Conservation (phyloP, 2,888 invertebrate genomes). For the Ornithoptera priamus region DNA sequence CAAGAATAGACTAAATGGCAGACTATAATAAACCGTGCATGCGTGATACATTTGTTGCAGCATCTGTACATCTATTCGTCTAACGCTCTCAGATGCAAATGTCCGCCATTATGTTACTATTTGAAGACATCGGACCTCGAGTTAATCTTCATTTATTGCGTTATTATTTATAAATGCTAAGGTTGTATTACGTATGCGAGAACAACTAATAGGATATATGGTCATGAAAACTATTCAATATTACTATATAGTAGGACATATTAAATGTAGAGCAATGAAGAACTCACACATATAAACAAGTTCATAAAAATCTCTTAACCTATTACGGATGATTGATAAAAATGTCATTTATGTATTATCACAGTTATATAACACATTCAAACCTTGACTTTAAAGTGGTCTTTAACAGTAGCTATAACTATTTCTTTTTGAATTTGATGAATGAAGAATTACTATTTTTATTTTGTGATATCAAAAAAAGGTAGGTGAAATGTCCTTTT, state of each 20-base stretch:
- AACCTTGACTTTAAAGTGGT: constrained; percentile 21
- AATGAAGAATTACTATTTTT: too few species aligned
- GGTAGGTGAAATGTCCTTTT: not conserved
- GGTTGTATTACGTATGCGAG: constrained; percentile 1
- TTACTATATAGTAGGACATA: not conserved
- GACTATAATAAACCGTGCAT: constrained; percentile 46
- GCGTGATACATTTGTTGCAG: constrained; percentile 35
- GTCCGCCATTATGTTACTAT: constrained; percentile 13
- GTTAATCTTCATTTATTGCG: constrained; percentile 12
- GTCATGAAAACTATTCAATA: not conserved
- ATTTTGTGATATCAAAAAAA: not conserved
- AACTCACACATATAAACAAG: not conserved
- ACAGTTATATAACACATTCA: not conserved
- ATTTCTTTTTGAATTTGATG: not conserved
- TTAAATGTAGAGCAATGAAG: constrained; percentile 7
- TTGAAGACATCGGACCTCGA: constrained; percentile 17
- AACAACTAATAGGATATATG: not conserved
- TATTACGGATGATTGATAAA: constrained; percentile 20
- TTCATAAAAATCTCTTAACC: constrained; percentile 8
- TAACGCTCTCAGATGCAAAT: constrained; percentile 18
- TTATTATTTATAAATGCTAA: constrained; percentile 19
- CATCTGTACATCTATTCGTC: constrained; percentile 20
- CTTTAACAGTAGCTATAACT: not conserved
- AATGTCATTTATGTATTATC: constrained; percentile 8
- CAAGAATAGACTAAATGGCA: constrained; percentile 56